Evolutionary conservation across 1,140 invertebrate genomes (phyloP), one percentile per base, ranked within the genome.

Genomic region (Spodoptera litura): DNA sequence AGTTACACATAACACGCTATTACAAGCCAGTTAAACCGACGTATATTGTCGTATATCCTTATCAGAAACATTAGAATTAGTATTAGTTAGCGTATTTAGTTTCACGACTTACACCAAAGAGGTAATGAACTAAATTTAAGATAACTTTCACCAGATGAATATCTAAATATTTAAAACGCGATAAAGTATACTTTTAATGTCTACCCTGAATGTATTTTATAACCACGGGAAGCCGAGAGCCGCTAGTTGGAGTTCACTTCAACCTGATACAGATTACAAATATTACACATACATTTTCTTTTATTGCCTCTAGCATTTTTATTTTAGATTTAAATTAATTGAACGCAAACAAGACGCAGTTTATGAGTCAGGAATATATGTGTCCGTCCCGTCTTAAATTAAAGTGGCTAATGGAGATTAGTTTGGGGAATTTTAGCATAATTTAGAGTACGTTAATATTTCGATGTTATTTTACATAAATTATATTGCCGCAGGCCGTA

Each of bases 101-200:
- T 91, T 91, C 89, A 88, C 81, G 87, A 78, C 80, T 35, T 70
- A 78, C 66, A 77, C 80, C 68, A 52, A 79, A 61, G 80, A 84
- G 75, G 85, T 94, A 93, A 93, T 89, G 87, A 92, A 89, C 89
- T 79, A 83, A 89, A 91, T 89, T 83, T 84, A 88, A 90, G 81
- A 84, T 89, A 85, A 89, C 91, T 94, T 93, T 94, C 90, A 83
- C 89, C 85, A 92, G 91, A 93, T 93, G 85, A 85, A 83, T 93
- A 93, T 94, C 89, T 92, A 87, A 89, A 90, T 92, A 91, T 91
- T 91, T 91, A 92, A 92, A 93, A 91, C 79, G 81, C 86, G 87
- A 93, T 94, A 93, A 94, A 94, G 89, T 91, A 93, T 91, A 87
- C 84, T 93, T 90, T 93, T 94, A 93, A 94, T 90, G 91, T 86